Evolutionary conservation across 2,797 vertebrate genomes (phyloP).

Genomic region (Corythornis leucogaster): DNA sequence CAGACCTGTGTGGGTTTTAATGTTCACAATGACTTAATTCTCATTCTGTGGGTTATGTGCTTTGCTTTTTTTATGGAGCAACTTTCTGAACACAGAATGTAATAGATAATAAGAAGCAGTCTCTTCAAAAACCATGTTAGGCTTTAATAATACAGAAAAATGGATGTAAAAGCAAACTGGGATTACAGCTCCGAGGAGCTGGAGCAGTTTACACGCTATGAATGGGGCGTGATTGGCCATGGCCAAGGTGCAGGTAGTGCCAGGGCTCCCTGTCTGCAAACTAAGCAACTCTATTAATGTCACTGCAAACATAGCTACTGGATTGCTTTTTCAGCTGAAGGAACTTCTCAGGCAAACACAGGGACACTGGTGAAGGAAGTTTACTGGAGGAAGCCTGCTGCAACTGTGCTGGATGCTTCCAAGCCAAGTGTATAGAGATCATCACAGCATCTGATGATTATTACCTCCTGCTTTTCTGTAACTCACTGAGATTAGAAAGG

Average conservation of each 20-base stretch:
- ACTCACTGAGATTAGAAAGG: background rate
- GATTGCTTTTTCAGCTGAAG: conserved; percentile 1
- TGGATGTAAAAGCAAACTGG: background rate
- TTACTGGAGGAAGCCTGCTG: background rate
- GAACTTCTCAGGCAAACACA: background rate
- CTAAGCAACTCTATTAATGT: background rate
- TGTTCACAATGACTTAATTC: background rate
- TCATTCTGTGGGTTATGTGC: background rate
- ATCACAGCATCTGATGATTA: background rate
- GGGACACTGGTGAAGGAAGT: background rate
- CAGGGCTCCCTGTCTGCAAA: background rate
- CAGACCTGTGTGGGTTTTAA: background rate
- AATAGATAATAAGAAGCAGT: background rate
- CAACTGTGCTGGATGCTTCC: background rate
- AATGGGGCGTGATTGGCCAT: background rate
- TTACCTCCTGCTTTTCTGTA: background rate
- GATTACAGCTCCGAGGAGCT: fast-evolving
- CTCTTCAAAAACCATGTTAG: background rate
- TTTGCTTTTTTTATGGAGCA: background rate
- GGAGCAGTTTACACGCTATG: fast-evolving
- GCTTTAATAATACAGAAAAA: background rate
- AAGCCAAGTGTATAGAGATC: background rate
- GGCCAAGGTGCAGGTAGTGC: background rate
- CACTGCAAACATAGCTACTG: background rate
- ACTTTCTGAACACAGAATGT: background rate